These are phyloP conservation scores for Sylvicola cinctus DNA, from an alignment of 2,888 invertebrate species.

Conservation along the genomic window DNA sequence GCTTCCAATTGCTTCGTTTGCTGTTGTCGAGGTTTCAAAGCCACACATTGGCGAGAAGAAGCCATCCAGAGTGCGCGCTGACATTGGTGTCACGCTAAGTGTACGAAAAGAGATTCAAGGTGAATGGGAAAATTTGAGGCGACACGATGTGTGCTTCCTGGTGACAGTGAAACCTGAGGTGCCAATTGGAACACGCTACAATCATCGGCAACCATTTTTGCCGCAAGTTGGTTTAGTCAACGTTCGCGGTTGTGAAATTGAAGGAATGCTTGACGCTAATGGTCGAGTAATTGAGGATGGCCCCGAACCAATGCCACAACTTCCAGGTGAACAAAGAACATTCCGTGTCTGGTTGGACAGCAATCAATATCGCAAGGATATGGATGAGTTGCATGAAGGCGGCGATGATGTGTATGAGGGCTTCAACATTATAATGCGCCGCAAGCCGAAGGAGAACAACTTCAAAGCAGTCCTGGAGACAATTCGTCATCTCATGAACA, in stretches of 20 bases:
- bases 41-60: constrained; percentile 85
- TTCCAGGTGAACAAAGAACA: constrained; percentile 76
- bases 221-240: constrained; percentile 81
- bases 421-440: constrained; percentile 90
- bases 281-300: constrained; percentile 95
- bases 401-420: constrained; percentile 59
- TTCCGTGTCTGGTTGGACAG: constrained; percentile 89
- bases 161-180: constrained; percentile 73
- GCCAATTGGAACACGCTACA: constrained; percentile 66
- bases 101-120: constrained; percentile 77
- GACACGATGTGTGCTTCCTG: constrained; percentile 95
- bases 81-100: constrained; percentile 80
- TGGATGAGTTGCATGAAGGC: constrained; percentile 61
- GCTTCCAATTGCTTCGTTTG: constrained; percentile 77
- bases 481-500: constrained; percentile 96
- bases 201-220: constrained; percentile 65
- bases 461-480: constrained; percentile 99
- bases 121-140: constrained; percentile 92
- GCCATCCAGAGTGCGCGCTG: constrained; percentile 88
- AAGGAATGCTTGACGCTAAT: constrained; percentile 90
- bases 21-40: constrained; percentile 85
- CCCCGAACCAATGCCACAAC: constrained; percentile 67
- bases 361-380: constrained; percentile 88
- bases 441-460: constrained; percentile 99
- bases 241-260: constrained; percentile 94